Evolutionary conservation across 1,140 invertebrate genomes (phyloP).

Genomic region (Belonocnema kinseyi): DNA sequence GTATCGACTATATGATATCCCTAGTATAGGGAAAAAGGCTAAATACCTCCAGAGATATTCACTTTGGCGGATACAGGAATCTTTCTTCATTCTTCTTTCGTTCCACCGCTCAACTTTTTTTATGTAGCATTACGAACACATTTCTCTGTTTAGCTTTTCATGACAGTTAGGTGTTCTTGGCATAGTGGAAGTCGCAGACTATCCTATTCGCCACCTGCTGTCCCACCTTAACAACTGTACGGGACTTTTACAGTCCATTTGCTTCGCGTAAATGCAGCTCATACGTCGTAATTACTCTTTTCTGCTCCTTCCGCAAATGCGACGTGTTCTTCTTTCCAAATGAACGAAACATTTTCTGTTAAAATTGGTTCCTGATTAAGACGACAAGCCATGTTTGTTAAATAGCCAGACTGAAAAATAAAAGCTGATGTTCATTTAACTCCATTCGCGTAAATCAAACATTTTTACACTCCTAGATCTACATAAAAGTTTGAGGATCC

Average conservation of each 20-base stretch:
- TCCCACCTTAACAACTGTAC: neutral
- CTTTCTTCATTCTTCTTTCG: too few species aligned
- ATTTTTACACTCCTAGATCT: neutral
- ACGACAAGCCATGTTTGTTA: neutral
- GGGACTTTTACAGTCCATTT: constrained; percentile 17
- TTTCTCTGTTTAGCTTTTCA: constrained; percentile 7
- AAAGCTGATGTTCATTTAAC: neutral
- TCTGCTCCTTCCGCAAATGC: neutral
- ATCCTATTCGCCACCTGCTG: constrained; percentile 9
- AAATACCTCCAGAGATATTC: too few species aligned
- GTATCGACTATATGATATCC: too few species aligned
- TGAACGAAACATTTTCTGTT: neutral
- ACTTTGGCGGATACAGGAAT: too few species aligned
- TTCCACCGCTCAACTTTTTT: too few species aligned
- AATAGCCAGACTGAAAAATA: neutral
- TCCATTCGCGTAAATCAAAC: neutral
- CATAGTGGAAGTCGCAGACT: neutral
- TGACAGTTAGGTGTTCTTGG: neutral
- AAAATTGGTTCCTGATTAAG: neutral
- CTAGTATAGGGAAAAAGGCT: too few species aligned
- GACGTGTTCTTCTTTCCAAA: neutral
- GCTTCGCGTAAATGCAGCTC: neutral
- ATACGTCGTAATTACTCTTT: neutral
- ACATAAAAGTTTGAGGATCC: too few species aligned
- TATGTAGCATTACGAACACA: neutral